Evolutionary conservation across 2,888 invertebrate genomes (phyloP).

Genomic region (Candidula unifasciata): DNA sequence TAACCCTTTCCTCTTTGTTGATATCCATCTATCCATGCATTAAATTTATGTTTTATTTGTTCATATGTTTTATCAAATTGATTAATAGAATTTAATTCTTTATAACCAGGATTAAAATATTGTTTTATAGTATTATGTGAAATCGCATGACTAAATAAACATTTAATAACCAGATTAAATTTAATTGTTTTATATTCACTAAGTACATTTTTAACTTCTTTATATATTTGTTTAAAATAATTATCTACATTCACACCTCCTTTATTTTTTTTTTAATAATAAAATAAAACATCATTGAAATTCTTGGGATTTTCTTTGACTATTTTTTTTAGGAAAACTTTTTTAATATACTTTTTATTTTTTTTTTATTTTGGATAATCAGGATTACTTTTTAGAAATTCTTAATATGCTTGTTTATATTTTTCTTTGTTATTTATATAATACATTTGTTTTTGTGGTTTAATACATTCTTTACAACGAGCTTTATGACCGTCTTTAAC

Average conservation of each 20-base stretch:
- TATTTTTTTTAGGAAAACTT: neutral
- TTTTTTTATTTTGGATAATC: neutral
- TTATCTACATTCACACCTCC: too few species aligned
- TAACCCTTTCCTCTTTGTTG: neutral
- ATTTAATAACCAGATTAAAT: too few species aligned
- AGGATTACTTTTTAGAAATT: conserved; percentile 11
- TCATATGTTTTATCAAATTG: conserved; percentile 27
- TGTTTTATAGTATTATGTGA: neutral
- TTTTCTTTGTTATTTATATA: too few species aligned
- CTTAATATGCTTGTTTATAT: too few species aligned
- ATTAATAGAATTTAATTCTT: conserved; percentile 21
- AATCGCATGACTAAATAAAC: conserved; percentile 1
- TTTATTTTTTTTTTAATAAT: too few species aligned
- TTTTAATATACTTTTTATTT: too few species aligned
- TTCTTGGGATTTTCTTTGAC: too few species aligned
- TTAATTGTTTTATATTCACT: too few species aligned
- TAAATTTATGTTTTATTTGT: conserved; percentile 3
- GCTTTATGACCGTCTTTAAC: neutral
- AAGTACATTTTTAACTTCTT: too few species aligned
- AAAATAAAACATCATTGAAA: conserved; percentile 17
- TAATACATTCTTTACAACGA: conserved; percentile 17
- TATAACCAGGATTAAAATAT: conserved; percentile 23
- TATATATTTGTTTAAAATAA: too few species aligned
- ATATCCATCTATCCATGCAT: conserved; percentile 9
- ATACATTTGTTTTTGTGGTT: conserved; percentile 2